Conservation (phyloP, 2,888 invertebrate genomes). For the Brachypalpus laphriformis region DNA sequence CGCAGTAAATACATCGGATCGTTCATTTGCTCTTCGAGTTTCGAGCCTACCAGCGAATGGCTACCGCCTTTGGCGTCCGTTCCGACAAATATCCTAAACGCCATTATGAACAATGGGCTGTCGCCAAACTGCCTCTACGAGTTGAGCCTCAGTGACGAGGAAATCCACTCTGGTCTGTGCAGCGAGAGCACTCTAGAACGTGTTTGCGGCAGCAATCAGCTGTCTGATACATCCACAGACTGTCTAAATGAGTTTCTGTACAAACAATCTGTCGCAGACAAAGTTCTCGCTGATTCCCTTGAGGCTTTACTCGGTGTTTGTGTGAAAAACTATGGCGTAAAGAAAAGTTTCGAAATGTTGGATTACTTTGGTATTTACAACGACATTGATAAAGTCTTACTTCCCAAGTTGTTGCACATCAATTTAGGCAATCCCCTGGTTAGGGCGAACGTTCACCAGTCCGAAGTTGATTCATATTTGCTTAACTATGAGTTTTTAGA, state of each 20-base stretch:
- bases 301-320: conserved; percentile 92
- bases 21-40: conserved; percentile 83
- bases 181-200: conserved; percentile 75
- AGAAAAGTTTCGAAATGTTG: conserved; percentile 84
- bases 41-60: conserved; percentile 89
- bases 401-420: conserved; percentile 79
- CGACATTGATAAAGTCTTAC: conserved; percentile 77
- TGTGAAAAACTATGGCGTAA: conserved; percentile 84
- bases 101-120: conserved; percentile 77
- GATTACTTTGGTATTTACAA: conserved; percentile 87
- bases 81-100: conserved; percentile 83
- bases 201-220: not conserved
- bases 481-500: conserved; percentile 85
- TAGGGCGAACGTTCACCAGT: conserved; percentile 79
- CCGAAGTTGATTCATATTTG: conserved; percentile 84
- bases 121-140: conserved; percentile 84
- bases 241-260: conserved; percentile 81
- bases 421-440: conserved; percentile 78
- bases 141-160: conserved; percentile 82
- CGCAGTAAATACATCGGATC: conserved; percentile 77
- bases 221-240: conserved; percentile 33
- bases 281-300: conserved; percentile 90
- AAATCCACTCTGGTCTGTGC: conserved; percentile 80
- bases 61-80: conserved; percentile 90
- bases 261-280: conserved; percentile 84